phyloP scores from a whole-genome alignment of 2,888 invertebrate genomes.

The Drosophila mimetica region DNA sequence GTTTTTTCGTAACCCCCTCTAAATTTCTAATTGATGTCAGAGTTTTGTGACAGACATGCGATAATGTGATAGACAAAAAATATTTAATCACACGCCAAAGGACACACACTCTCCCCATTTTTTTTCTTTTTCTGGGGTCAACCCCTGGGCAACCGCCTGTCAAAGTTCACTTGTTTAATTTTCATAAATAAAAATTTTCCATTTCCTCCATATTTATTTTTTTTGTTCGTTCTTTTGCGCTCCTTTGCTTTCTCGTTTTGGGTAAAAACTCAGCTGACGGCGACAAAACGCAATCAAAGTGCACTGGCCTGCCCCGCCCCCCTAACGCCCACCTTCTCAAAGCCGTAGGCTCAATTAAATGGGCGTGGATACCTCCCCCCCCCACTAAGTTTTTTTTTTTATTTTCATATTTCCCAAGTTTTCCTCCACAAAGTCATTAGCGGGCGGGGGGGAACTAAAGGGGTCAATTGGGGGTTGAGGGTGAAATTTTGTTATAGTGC shows the following conservation, averaged over 20 bases:
- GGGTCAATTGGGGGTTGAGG: not conserved
- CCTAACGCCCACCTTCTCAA: conserved; percentile 9
- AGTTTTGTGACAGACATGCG: conserved; percentile 48
- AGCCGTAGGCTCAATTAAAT: conserved; percentile 65
- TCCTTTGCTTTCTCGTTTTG: conserved; percentile 45
- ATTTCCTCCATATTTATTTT: conserved; percentile 22
- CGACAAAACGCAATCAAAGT: conserved; percentile 62
- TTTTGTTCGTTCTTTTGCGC: not conserved
- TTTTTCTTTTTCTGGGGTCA: conserved; percentile 26
- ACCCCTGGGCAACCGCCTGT: conserved; percentile 65
- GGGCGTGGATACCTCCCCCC: conserved; percentile 58
- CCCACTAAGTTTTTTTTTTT: conserved; percentile 12
- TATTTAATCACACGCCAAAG: conserved; percentile 69
- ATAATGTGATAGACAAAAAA: conserved; percentile 70
- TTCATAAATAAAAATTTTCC: conserved; percentile 70
- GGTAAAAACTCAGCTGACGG: conserved; percentile 70
- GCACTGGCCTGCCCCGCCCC: conserved; percentile 54
- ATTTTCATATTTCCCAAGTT: conserved; percentile 9
- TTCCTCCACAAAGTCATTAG: conserved; percentile 37
- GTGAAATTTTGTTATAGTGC: conserved; percentile 42
- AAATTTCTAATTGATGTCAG: conserved; percentile 63
- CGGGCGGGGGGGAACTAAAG: not conserved
- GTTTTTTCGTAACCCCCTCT: not conserved
- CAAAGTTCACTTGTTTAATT: conserved; percentile 77
- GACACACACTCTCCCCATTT: conserved; percentile 17